Conservation (phyloP, 2,797 vertebrate genomes). For the Podarcis lilfordi region DNA sequence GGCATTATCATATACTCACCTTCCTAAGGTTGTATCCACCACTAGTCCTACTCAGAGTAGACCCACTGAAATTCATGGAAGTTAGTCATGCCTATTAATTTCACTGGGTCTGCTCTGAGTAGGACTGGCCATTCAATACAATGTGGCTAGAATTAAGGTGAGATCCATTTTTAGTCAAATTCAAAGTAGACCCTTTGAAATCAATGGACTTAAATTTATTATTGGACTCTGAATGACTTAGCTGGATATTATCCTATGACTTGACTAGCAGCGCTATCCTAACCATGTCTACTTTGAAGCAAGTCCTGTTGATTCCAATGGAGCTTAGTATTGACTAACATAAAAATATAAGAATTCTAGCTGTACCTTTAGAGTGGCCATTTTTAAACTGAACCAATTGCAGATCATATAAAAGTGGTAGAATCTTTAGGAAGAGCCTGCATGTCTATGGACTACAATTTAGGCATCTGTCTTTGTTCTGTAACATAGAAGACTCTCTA, state of each 20-base stretch:
- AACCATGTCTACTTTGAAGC: neutral
- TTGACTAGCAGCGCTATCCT: neutral
- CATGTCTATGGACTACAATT: neutral
- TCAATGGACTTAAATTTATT: neutral
- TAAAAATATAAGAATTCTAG: neutral
- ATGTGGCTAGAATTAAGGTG: no score
- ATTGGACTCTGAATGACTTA: neutral
- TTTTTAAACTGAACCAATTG: neutral
- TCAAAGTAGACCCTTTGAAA: no score
- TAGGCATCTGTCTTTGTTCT: constrained; percentile 13
- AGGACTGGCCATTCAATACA: no score
- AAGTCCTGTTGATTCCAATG: neutral
- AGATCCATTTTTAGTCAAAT: no score
- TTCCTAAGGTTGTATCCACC: no score
- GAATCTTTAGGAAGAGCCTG: neutral
- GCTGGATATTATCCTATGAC: no score
- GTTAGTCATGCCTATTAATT: no score
- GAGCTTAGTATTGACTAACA: no score
- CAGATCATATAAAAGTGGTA: neutral
- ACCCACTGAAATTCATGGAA: no score
- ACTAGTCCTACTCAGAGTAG: no score
- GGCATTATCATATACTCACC: neutral
- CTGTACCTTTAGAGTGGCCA: neutral
- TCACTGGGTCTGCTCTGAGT: no score
- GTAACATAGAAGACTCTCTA: neutral